phyloP scores from a whole-genome alignment of 2,113 vertebrate species.

The Bos indicus region DNA sequence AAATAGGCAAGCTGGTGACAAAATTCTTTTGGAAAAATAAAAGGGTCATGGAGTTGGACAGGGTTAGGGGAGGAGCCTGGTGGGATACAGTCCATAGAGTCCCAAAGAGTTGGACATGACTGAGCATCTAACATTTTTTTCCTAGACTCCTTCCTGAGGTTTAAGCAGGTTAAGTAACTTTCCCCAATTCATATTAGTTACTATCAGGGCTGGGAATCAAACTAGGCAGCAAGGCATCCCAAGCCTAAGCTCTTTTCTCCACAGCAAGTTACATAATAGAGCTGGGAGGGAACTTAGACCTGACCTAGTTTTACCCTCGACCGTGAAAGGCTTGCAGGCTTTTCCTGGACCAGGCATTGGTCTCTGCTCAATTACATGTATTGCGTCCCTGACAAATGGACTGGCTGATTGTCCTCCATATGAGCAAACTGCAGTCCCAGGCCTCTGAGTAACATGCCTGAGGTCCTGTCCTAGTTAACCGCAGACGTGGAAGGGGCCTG shows the following conservation, averaged over 20 bases:
- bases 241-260: neutral
- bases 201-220: neutral
- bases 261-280: neutral
- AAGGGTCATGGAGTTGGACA: too few species aligned
- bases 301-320: neutral
- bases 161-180: neutral
- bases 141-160: neutral
- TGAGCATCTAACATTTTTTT: neutral
- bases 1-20: neutral
- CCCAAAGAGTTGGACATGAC: neutral
- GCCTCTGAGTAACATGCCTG: neutral
- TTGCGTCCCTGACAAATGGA: too few species aligned
- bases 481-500: neutral
- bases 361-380: fast-evolving
- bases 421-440: neutral
- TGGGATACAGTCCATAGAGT: neutral
- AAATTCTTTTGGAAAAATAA: neutral
- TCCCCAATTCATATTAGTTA: neutral
- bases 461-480: neutral
- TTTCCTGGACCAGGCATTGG: neutral
- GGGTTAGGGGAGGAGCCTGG: neutral
- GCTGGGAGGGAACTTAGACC: neutral
- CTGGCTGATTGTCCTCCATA: neutral
- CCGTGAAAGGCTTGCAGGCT: neutral
- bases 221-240: neutral